Conservation (phyloP, 2,797 vertebrate species). For the Enteromius unitaeniatus region DNA sequence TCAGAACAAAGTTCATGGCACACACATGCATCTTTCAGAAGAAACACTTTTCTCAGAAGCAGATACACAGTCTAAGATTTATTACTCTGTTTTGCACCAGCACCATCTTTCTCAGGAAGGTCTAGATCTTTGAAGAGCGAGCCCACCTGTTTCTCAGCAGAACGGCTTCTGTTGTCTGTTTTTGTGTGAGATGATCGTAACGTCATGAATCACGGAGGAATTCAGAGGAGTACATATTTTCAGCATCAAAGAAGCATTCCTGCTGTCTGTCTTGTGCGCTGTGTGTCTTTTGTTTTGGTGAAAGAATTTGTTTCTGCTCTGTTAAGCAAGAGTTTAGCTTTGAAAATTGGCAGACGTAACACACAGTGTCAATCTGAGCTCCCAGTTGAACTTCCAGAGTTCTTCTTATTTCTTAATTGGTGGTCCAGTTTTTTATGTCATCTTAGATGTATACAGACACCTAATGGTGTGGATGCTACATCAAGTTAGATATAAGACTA, state of each 20-base stretch:
- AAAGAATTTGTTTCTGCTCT: neutral
- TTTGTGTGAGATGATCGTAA: constrained; percentile 14
- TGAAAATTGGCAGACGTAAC: neutral
- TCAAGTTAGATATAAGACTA: neutral
- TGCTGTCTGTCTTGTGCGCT: neutral
- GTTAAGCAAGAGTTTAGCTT: constrained; percentile 18
- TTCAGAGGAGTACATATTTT: neutral
- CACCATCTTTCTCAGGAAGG: constrained; percentile 16
- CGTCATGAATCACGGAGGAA: constrained; percentile 20
- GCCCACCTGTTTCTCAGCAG: constrained; percentile 26
- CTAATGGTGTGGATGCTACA: neutral
- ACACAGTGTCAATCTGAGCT: neutral
- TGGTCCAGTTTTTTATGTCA: neutral
- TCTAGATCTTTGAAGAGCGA: constrained; percentile 37
- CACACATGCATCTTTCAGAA: constrained; percentile 27
- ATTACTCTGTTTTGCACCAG: constrained; percentile 49
- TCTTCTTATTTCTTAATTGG: neutral
- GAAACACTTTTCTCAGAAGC: constrained; percentile 28
- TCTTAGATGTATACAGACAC: neutral
- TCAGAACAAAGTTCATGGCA: constrained; percentile 32
- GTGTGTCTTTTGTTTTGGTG: constrained; percentile 2
- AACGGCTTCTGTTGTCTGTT: constrained; percentile 24
- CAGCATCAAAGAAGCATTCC: constrained; percentile 17
- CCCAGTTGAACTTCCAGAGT: neutral
- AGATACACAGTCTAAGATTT: constrained; percentile 41